Base-by-base conservation (phyloP, 1,140 invertebrate species). In the Drosophila littoralis region DNA sequence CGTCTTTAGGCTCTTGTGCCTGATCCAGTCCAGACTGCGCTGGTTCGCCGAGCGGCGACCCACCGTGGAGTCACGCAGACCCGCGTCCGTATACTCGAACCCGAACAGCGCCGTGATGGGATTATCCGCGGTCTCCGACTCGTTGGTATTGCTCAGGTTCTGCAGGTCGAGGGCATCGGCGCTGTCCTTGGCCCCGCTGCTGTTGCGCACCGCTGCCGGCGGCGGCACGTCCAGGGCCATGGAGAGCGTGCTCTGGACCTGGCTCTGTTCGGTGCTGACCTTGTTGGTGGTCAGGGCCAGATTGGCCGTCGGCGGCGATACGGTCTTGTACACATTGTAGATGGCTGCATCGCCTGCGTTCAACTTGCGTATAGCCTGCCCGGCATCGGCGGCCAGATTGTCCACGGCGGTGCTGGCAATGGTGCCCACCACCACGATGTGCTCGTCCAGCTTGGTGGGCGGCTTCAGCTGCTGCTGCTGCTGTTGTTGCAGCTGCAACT, bases 111-210 rank as follows among this genome's bases (percentile, higher is more conserved):
- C 84, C 1, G 84, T 83, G 0, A 90, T 86, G 1, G 90, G 91
- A 74, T 91, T 91, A 46, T 91, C 88, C 9, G 74, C 88, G 0
- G 90, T 79, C 40, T 91, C 88, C 2, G 90, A 91, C 54, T 91
- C 91, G 46, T 91, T 91, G 15, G 81, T 79, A 9, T 89, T 89
- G 71, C 86, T 85, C 35, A 90, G 54, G 45, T 90, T 90, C 63
- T 91, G 91, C 48, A 91, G 58, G 13, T 91, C 91, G 0, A 91
- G 45, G 1, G 82, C 74, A 69, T 92, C 91, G 0, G 71, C 57
- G 36, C 58, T 81, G 6, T 91, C 82, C 10, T 73, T 66, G 12
- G 65, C 61, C 0, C 76, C 85, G 58, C 81, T 89, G 51, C 70
- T 79, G 10, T 90, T 89, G 0, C 75, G 71, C 52, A 84, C 48